These are phyloP conservation scores for Anticlea derivata DNA, from an alignment of 2,888 invertebrate genomes.

Conservation along the genomic window DNA sequence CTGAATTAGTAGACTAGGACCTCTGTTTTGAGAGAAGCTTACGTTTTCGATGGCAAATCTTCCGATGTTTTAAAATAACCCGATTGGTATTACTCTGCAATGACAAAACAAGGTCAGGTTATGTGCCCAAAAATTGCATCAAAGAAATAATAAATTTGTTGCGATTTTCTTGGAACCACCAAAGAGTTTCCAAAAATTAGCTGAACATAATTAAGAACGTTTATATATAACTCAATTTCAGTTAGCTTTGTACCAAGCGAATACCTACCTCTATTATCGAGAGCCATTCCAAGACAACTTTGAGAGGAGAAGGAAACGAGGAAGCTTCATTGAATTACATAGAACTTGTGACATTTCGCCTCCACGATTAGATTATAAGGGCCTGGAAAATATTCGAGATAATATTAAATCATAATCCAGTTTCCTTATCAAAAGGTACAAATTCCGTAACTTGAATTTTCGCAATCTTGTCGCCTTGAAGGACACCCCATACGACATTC, in stretches of 20 bases:
- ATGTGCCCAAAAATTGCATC: no score
- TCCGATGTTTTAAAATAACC: no score
- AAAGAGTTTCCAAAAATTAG: no score
- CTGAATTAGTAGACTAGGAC: no score
- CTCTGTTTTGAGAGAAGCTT: no score
- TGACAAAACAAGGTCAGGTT: no score
- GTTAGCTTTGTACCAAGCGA: neutral
- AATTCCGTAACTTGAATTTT: constrained; percentile 5
- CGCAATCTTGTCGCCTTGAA: neutral
- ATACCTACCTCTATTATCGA: neutral
- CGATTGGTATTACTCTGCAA: no score
- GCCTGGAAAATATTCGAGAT: constrained; percentile 15
- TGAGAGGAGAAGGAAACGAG: constrained; percentile 10
- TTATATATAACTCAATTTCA: no score
- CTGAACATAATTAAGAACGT: no score
- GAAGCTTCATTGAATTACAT: constrained; percentile 12
- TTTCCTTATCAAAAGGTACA: constrained; percentile 14
- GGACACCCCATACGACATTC: neutral
- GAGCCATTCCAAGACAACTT: neutral
- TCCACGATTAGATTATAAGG: constrained; percentile 20
- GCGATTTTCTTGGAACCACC: no score
- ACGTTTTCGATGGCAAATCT: no score
- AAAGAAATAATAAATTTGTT: no score
- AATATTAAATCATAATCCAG: constrained; percentile 19
- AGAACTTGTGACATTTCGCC: constrained; percentile 16